Percentiles rank a stretch among this genome's conserved stretches.
Conservation (phyloP, 2,888 invertebrate genomes). For the Cheilosia vulpina region DNA sequence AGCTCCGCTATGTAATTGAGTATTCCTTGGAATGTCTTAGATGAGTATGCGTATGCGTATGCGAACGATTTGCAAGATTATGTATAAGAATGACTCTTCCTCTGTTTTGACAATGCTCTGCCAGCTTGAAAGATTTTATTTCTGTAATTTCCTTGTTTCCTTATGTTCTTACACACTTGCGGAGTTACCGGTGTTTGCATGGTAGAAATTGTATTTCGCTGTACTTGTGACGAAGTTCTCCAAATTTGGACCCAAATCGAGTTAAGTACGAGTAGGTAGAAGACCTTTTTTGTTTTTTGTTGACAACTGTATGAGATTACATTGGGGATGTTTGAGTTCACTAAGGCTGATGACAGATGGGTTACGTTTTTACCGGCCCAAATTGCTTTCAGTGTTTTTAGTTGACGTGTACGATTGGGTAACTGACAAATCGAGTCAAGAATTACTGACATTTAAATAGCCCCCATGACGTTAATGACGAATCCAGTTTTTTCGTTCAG, state of each 20-base stretch:
- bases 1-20: slow-evolving; percentile 68
- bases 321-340: too few species aligned
- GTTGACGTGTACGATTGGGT: too few species aligned
- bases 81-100: slow-evolving; percentile 51
- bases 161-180: slow-evolving; percentile 13
- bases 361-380: too few species aligned
- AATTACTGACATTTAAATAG: too few species aligned
- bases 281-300: neutral
- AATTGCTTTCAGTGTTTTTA: too few species aligned
- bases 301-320: too few species aligned
- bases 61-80: slow-evolving; percentile 39
- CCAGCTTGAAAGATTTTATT: slow-evolving; percentile 56
- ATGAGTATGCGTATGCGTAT: slow-evolving; percentile 26
- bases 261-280: slow-evolving; percentile 9
- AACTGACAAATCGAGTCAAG: too few species aligned
- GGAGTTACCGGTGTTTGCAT: slow-evolving; percentile 41
- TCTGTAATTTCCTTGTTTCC: slow-evolving; percentile 13
- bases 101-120: slow-evolving; percentile 47
- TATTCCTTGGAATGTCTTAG: slow-evolving; percentile 60
- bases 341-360: too few species aligned
- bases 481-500: too few species aligned
- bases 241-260: slow-evolving; percentile 3
- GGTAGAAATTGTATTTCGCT: slow-evolving; percentile 20
- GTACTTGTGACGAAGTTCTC: slow-evolving; percentile 14
- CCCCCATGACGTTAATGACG: too few species aligned